These are phyloP conservation scores for Emys orbicularis DNA, from an alignment of 2,797 vertebrate species.

Conservation along the genomic window DNA sequence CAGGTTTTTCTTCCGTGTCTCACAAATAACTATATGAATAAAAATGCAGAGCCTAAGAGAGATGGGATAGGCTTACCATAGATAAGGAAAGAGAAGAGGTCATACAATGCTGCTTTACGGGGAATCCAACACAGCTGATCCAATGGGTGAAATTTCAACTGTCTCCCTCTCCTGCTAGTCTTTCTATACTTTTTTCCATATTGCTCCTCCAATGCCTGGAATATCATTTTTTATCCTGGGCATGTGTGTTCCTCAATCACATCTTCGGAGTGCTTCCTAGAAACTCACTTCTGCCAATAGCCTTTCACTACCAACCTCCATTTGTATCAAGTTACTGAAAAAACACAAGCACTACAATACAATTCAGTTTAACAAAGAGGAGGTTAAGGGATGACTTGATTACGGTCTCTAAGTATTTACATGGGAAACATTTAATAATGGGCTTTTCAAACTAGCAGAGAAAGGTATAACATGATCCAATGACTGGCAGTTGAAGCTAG, in stretches of 20 bases:
- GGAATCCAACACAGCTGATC: neutral
- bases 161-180: no score
- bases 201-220: neutral
- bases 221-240: no score
- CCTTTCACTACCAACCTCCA: neutral
- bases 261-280: neutral
- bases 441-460: neutral
- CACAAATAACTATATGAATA: neutral
- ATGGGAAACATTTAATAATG: neutral
- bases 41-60: fast-evolving
- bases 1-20: neutral
- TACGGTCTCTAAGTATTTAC: neutral
- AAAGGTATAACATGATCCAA: neutral
- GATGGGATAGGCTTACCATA: neutral
- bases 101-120: neutral
- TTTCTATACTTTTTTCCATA: no score
- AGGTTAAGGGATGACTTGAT: neutral
- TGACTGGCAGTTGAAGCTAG: neutral
- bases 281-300: neutral
- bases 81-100: neutral
- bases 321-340: neutral
- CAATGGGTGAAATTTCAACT: neutral
- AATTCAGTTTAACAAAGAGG: neutral
- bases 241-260: neutral
- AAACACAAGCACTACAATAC: neutral